These are phyloP conservation scores for Cydia fagiglandana DNA, from an alignment of 1,140 invertebrate species.

Conservation along the genomic window DNA sequence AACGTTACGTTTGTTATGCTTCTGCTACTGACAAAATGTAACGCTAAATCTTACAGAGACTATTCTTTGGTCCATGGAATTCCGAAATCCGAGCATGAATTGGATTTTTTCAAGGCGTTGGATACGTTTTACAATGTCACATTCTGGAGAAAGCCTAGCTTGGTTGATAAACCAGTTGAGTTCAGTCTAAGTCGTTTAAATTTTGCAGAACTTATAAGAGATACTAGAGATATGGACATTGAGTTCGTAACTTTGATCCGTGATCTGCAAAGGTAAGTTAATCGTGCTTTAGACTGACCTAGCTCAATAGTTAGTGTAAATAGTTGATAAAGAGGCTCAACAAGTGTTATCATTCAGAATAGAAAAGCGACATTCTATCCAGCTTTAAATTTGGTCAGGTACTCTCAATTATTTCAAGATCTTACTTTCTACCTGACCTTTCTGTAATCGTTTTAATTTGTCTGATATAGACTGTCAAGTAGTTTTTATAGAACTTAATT, in stretches of 20 bases:
- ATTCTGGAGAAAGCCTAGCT: not conserved
- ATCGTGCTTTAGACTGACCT: not conserved
- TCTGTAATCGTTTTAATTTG: too few species aligned
- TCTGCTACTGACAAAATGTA: not conserved
- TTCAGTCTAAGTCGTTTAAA: not conserved
- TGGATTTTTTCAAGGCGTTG: not conserved
- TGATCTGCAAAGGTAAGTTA: constrained; percentile 2
- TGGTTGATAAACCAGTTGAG: not conserved
- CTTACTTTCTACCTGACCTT: too few species aligned
- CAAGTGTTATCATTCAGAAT: too few species aligned
- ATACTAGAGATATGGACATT: not conserved
- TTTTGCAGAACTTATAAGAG: not conserved
- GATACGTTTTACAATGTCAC: not conserved
- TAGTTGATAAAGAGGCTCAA: too few species aligned
- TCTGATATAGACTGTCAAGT: too few species aligned
- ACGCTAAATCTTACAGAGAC: not conserved
- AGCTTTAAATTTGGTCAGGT: too few species aligned
- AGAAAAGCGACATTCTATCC: too few species aligned
- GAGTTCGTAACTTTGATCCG: not conserved
- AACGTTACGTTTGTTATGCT: not conserved
- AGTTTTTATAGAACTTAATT: not conserved
- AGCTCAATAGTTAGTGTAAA: too few species aligned
- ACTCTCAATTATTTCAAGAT: too few species aligned
- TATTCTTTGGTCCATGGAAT: not conserved
- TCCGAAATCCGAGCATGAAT: not conserved